Evolutionary conservation across 2,113 vertebrate species (phyloP).

Genomic region (Nycticebus coucang): DNA sequence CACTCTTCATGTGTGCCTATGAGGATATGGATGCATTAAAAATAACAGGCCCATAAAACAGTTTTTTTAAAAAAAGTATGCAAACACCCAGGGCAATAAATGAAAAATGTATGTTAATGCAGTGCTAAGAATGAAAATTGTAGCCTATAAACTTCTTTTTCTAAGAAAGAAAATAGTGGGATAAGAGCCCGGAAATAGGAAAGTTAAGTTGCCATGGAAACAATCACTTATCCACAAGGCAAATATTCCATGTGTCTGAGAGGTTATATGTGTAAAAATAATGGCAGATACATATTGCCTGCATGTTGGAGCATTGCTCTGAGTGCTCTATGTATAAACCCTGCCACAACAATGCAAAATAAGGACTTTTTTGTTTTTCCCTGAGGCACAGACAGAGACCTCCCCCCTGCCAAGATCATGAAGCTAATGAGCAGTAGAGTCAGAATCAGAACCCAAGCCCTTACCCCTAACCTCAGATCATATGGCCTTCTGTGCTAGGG

Average conservation of each 20-base stretch:
- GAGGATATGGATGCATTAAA: background rate
- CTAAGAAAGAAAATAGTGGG: constrained; percentile 26
- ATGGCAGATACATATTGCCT: background rate
- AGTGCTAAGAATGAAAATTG: background rate
- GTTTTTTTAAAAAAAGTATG: background rate
- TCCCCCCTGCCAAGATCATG: background rate
- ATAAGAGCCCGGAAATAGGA: constrained; percentile 43
- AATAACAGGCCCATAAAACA: background rate
- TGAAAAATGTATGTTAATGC: background rate
- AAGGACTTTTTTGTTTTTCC: background rate
- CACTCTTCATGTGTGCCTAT: background rate
- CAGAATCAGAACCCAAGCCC: background rate
- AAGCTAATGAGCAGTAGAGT: background rate
- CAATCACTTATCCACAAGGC: constrained; percentile 38
- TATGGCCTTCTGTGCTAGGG: rapidly evolving
- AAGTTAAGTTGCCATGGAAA: constrained; percentile 69
- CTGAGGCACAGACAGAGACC: background rate
- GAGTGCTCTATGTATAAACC: background rate
- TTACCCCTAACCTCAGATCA: rapidly evolving
- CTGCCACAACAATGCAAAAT: rapidly evolving
- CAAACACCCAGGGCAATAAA: background rate
- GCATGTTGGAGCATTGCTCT: background rate
- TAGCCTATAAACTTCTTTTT: constrained; percentile 34
- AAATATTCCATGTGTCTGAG: background rate
- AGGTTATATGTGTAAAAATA: background rate